Evolutionary conservation across 2,113 vertebrate species (phyloP), one percentile per base, ranked within the genome.

Genomic region (Ameiurus melas): DNA sequence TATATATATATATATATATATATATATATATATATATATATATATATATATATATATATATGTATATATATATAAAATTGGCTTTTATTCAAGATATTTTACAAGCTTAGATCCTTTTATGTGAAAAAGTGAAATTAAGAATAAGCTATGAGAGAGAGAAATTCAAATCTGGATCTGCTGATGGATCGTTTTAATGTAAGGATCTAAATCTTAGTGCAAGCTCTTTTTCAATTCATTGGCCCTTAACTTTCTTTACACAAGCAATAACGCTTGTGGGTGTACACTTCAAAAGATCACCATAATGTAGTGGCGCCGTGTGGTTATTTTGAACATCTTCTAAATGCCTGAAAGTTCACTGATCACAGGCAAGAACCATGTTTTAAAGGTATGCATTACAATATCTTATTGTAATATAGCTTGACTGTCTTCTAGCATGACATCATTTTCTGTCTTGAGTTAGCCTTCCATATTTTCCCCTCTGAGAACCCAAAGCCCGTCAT

Each of bases 261-360:
- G 53, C 51, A 58, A 16, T 36, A 58, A 13, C 9, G 22, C 39
- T 22, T 36, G 19, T 58, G 68, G 30, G 70, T 58, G 66, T 47
- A 36, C 51, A 71, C 51, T 73, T 85, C 68, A 85, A 70, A 71
- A 71, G 47, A 9, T 33, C 8, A 58, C 30, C 51, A 60, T 39
- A 43, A 57, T 17, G 14, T 60, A 75, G 27, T 85, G 53, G 53
- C 27, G 9, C n/a, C 22, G 33, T 85, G 83, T 47, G 83, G 83
- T 68, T 84, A 27, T 43, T 85, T 36, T 85, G 84, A 85, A 33
- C 70, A 39, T 75, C 53, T 43, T 19, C n/a, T 30, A 84, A 70
- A 68, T 53, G 64, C 9, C 39, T 53, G 16, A 14, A 2, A 19
- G 25, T 30, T 68, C 64, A 84, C 51, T 8, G 64, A 33, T 70